Conservation (phyloP, 2,797 vertebrate genomes). For the Prionace glauca region DNA sequence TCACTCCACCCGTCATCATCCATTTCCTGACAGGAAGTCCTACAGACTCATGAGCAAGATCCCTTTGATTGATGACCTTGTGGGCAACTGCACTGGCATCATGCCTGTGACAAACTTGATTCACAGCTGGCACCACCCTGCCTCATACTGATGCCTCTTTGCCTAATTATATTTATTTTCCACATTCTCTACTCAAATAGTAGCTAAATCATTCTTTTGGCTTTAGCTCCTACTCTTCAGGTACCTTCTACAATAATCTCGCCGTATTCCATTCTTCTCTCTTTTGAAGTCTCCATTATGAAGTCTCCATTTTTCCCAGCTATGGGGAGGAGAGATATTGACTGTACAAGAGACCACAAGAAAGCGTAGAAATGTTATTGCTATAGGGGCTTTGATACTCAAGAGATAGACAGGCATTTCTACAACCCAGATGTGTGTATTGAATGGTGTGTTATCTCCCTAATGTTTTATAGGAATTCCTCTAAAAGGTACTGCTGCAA, state of each 20-base stretch:
- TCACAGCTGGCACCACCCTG: neutral
- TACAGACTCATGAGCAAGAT: neutral
- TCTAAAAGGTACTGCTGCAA: neutral
- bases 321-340: neutral
- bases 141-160: neutral
- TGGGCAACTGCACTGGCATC: neutral
- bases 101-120: neutral
- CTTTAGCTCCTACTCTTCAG: neutral
- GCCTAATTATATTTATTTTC: neutral
- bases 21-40: neutral
- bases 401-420: neutral
- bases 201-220: neutral
- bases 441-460: neutral
- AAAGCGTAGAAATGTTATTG: neutral
- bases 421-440: neutral
- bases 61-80: neutral
- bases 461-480: neutral
- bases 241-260: neutral
- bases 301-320: neutral
- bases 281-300: neutral
- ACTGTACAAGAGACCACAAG: neutral
- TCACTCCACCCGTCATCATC: neutral
- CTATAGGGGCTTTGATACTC: neutral
- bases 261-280: neutral
- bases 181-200: neutral